Percentiles rank a stretch among this genome's conserved stretches.
These are phyloP conservation scores for Cremastinae sp. DNA, from an alignment of 2,888 invertebrate species.

Conservation along the genomic window DNA sequence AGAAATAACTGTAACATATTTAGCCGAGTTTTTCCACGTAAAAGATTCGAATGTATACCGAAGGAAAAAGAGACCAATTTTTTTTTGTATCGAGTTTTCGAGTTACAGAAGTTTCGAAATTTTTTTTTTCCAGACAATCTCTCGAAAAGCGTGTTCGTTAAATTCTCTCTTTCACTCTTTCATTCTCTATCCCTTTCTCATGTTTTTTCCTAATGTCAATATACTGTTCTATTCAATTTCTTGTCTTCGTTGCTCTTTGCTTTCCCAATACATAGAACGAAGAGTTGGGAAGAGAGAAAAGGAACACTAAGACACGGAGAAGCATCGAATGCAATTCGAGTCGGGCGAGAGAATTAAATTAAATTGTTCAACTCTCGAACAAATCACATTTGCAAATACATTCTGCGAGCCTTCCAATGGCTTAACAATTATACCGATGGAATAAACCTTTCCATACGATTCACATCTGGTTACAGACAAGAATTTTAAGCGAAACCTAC, in stretches of 20 bases:
- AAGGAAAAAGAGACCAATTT: conserved; percentile 21
- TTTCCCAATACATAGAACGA: not conserved
- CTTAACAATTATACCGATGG: too few species aligned
- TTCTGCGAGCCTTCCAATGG: too few species aligned
- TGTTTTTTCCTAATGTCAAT: not conserved
- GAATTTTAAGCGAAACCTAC: too few species aligned
- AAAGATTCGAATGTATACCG: not conserved
- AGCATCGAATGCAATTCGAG: not conserved
- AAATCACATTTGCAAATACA: not conserved
- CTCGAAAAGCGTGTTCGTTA: not conserved
- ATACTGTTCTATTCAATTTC: not conserved
- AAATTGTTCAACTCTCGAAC: not conserved
- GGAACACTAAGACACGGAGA: not conserved
- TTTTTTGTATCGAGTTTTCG: not conserved
- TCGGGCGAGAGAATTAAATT: not conserved
- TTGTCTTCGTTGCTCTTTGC: not conserved
- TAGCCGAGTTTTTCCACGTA: not conserved
- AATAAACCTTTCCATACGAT: too few species aligned
- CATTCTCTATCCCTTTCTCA: not conserved
- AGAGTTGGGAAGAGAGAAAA: not conserved
- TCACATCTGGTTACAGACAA: too few species aligned
- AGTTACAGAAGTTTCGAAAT: not conserved
- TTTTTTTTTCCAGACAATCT: not conserved
- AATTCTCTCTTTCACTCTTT: not conserved
- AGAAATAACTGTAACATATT: conserved; percentile 16